These are phyloP conservation scores for Ictidomys tridecemlineatus DNA, from an alignment of 2,113 vertebrate species.

Conservation along the genomic window DNA sequence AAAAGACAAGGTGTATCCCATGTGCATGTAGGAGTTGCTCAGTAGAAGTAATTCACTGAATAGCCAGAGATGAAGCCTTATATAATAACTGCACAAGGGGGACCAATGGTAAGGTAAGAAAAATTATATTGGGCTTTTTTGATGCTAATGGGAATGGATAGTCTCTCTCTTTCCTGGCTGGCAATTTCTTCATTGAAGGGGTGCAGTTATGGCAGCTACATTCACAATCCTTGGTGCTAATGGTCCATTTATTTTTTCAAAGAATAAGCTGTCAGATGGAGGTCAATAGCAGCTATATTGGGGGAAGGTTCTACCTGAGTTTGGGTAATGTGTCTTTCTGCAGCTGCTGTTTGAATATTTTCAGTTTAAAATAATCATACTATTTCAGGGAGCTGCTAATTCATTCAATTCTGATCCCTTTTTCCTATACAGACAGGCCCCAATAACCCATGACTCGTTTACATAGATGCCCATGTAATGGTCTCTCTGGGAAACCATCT, in stretches of 20 bases:
- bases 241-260: slow-evolving; percentile 4
- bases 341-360: not conserved
- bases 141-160: not conserved
- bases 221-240: not conserved
- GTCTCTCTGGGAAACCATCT: not conserved
- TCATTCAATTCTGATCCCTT: not conserved
- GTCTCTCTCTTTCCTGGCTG: not conserved
- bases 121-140: not conserved
- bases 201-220: not conserved
- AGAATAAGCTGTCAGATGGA: not conserved
- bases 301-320: not conserved
- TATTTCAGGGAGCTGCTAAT: not conserved
- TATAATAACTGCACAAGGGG: not conserved
- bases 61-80: not conserved
- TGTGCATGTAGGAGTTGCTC: not conserved
- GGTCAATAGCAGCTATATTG: not conserved
- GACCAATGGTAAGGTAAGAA: not conserved
- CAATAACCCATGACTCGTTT: not conserved
- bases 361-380: not conserved
- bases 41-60: not conserved
- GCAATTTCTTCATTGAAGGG: not conserved
- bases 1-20: not conserved
- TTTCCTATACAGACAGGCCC: not conserved
- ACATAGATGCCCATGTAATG: rapidly evolving
- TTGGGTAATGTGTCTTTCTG: not conserved